Evolutionary conservation across 2,113 vertebrate species (phyloP), one percentile per base, ranked within the genome.

Genomic region (Myiozetetes cayanensis): DNA sequence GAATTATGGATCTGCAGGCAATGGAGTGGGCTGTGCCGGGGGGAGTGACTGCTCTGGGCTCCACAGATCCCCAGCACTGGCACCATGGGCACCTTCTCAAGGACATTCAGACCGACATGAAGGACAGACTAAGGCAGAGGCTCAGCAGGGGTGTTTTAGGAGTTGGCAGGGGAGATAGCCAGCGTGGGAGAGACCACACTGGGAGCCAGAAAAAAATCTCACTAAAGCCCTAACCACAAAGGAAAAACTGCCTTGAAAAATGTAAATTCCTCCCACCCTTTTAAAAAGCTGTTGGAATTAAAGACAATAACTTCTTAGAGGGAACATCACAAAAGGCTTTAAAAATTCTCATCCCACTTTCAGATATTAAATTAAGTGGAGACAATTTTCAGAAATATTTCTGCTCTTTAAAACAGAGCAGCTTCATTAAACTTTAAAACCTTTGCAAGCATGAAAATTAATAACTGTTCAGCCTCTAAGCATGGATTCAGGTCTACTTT

Each of bases 371-470:
- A 65, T 77, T 59, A 77, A 93, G 77, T 8, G 6, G 70, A 85
- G 75, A 77, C 56, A 27, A 75, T 86, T 39, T 50, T 52, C 74
- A 56, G 77, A 72, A 75, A 12, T 61, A 89, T 44, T 90, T 92
- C 67, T 63, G 19, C 43, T 63, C 47, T 92, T 90, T 52, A 53
- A 74, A 85, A 47, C 1, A 4, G 46, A 90, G 13, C 12, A 8
- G 33, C 43, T 78, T 67, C 50, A 80, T 94, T 91, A 77, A 89
- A 89, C 27, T 92, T 92, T 87, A 94, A 94, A 73, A 30, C 14
- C n/a, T 81, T 78, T 65, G 12, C 73, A 59, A 61, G 46, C 41
- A 70, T 10, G 70, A 55, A 52, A 56, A 68, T 82, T 50, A 89
- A 59, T 75, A 78, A 90, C 65, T 94, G 49, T 23, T 93, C 56